These are phyloP conservation scores for Cylloceria caligata DNA, from an alignment of 2,888 invertebrate genomes.

Conservation along the genomic window DNA sequence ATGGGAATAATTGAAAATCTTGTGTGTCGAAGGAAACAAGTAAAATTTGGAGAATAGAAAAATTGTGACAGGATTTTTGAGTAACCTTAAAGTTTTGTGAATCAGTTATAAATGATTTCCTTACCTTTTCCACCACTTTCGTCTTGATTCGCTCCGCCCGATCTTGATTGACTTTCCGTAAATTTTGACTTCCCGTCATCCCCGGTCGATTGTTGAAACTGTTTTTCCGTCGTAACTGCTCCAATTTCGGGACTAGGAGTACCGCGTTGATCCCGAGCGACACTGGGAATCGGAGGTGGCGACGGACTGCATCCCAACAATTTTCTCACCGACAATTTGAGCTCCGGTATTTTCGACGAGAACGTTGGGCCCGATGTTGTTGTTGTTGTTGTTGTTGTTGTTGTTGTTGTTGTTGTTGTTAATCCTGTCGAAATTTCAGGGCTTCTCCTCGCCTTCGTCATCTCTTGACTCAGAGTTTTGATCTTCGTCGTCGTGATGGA, in stretches of 20 bases:
- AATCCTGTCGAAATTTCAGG: conserved; percentile 46
- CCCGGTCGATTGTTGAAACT: conserved; percentile 65
- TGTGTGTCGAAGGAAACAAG: background rate
- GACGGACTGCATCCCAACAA: conserved; percentile 81
- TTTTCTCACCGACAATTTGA: conserved; percentile 81
- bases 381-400: background rate
- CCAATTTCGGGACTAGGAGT: conserved; percentile 65
- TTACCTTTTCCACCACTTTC: conserved; percentile 68
- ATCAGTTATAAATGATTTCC: conserved; percentile 7
- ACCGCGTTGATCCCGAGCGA: conserved; percentile 23
- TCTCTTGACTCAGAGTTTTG: conserved; percentile 14
- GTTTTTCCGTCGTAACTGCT: conserved; percentile 57
- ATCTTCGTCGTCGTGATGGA: conserved; percentile 76
- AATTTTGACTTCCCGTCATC: conserved; percentile 70
- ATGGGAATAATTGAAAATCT: too few species aligned
- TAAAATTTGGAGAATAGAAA: background rate
- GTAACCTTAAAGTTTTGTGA: background rate
- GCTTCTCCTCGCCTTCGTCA: conserved; percentile 33
- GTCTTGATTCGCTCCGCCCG: conserved; percentile 32
- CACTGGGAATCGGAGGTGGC: conserved; percentile 75
- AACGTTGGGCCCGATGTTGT: conserved; percentile 27
- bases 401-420: background rate
- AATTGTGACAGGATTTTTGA: background rate
- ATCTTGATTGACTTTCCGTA: conserved; percentile 60
- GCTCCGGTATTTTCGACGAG: conserved; percentile 77